Conservation (phyloP, 1,140 invertebrate genomes). For the Hirudo medicinalis region DNA sequence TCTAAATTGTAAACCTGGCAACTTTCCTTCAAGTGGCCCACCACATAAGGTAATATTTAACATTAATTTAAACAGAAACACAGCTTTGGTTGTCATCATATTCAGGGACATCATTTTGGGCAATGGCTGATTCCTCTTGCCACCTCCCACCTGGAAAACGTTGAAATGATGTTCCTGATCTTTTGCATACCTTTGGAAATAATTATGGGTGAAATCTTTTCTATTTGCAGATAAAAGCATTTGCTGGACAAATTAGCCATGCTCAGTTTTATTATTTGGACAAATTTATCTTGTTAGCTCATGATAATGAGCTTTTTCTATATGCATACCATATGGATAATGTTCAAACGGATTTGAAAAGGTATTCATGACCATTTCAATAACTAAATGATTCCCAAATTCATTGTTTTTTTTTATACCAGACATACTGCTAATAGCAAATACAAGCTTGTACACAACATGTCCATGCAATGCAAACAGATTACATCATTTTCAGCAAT, state of each 20-base stretch:
- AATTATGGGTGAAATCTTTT: too few species aligned
- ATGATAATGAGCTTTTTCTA: slow-evolving; percentile 33
- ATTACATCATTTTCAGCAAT: too few species aligned
- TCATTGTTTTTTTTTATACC: too few species aligned
- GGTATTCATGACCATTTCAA: slow-evolving; percentile 26
- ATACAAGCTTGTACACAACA: too few species aligned
- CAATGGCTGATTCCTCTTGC: too few species aligned
- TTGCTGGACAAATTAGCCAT: slow-evolving; percentile 25
- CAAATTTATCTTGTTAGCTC: slow-evolving; percentile 38
- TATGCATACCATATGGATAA: slow-evolving; percentile 40
- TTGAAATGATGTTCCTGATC: background rate
- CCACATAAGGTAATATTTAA: background rate
- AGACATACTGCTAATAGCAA: too few species aligned
- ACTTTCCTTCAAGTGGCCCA: background rate
- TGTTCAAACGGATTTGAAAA: slow-evolving; percentile 36
- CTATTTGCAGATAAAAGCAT: too few species aligned
- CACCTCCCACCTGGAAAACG: too few species aligned
- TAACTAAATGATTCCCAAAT: slow-evolving; percentile 15
- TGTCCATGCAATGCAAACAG: too few species aligned
- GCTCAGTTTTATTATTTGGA: slow-evolving; percentile 43
- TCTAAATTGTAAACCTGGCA: background rate
- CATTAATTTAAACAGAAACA: background rate
- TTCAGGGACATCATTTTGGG: background rate
- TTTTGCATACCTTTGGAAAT: background rate
- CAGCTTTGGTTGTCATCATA: slow-evolving; percentile 9